phyloP scores from a whole-genome alignment of 2,888 invertebrate species.

The Cerastoderma edule region DNA sequence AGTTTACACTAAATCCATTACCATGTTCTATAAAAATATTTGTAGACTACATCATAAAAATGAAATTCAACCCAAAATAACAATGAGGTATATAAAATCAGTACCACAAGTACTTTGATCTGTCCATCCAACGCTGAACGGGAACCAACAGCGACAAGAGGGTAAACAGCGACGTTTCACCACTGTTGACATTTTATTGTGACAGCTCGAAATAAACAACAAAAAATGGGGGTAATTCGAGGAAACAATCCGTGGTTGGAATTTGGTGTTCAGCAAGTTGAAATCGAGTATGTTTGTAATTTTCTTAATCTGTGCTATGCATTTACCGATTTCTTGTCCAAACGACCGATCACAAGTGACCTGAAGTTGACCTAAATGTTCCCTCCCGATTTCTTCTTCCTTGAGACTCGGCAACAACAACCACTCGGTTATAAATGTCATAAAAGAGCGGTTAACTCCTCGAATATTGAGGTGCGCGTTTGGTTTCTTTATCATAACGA shows the following conservation, averaged over 20 bases:
- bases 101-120: too few species aligned
- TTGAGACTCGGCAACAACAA: too few species aligned
- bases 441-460: background rate
- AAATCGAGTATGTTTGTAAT: conserved; percentile 46
- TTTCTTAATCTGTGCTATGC: background rate
- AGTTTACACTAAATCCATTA: too few species aligned
- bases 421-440: too few species aligned
- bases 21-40: too few species aligned
- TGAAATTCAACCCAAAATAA: too few species aligned
- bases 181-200: background rate
- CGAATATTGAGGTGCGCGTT: background rate
- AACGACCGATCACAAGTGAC: background rate
- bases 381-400: background rate
- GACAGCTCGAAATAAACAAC: background rate
- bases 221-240: conserved; percentile 53
- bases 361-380: conserved; percentile 5
- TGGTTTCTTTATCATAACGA: background rate
- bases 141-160: too few species aligned
- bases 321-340: background rate
- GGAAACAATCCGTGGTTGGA: conserved; percentile 48
- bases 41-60: too few species aligned
- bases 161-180: too few species aligned
- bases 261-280: conserved; percentile 26
- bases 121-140: too few species aligned
- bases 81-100: too few species aligned